Evolutionary conservation across 1,140 invertebrate species (phyloP).

Genomic region (Mamestra configurata): DNA sequence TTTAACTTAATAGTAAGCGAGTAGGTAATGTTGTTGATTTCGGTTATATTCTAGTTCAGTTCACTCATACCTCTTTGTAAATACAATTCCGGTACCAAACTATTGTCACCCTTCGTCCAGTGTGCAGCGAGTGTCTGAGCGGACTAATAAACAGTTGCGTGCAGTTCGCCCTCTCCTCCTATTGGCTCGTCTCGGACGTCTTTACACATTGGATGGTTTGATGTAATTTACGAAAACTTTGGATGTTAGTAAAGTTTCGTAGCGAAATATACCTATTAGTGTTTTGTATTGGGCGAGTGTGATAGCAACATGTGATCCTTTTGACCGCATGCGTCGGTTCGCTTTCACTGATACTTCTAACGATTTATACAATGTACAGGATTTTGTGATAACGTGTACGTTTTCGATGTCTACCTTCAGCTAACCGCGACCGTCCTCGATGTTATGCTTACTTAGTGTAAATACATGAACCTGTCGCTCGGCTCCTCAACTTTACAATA

Average conservation of each 20-base stretch:
- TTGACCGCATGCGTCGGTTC: slow-evolving; percentile 29
- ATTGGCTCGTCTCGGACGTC: neutral
- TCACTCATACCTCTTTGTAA: slow-evolving; percentile 23
- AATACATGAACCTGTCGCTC: neutral
- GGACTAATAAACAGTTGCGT: no score
- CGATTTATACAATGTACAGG: slow-evolving; percentile 51
- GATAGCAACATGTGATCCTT: slow-evolving; percentile 43
- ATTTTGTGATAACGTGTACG: slow-evolving; percentile 55
- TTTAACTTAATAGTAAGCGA: slow-evolving; percentile 45
- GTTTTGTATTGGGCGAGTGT: slow-evolving; percentile 55
- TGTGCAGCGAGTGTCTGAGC: neutral
- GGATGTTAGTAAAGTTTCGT: slow-evolving; percentile 49
- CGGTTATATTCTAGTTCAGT: slow-evolving; percentile 30
- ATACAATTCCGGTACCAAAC: slow-evolving; percentile 14
- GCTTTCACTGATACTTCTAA: slow-evolving; percentile 40
- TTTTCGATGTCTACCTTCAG: slow-evolving; percentile 55
- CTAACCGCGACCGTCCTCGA: slow-evolving; percentile 58
- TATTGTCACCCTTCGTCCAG: neutral
- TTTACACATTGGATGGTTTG: neutral
- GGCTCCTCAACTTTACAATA: neutral
- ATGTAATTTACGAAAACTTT: slow-evolving; percentile 34
- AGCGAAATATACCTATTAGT: slow-evolving; percentile 56
- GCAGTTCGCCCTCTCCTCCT: neutral
- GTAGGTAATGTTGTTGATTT: slow-evolving; percentile 59
- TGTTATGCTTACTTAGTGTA: slow-evolving; percentile 45